phyloP scores from a whole-genome alignment of 2,797 vertebrate genomes.

The Rhodeus uyekii region DNA sequence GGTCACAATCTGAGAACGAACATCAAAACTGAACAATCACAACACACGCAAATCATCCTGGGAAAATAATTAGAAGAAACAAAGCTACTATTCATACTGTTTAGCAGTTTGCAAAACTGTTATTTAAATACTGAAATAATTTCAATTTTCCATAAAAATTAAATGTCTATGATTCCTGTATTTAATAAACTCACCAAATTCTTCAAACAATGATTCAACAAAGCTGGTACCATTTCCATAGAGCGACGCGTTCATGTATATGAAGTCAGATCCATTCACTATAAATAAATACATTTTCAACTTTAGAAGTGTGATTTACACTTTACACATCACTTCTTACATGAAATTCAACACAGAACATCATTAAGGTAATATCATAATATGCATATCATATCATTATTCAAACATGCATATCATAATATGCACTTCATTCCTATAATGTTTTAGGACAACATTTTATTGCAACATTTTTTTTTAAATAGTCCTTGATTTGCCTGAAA shows the following conservation, averaged over 20 bases:
- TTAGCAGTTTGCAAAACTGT: background rate
- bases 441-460: background rate
- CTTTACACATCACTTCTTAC: background rate
- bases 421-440: background rate
- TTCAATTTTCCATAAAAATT: too few relatives aligned
- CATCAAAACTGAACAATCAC: constrained; percentile 5
- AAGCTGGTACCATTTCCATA: constrained; percentile 96
- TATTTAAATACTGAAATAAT: background rate
- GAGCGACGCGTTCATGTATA: constrained; percentile 92
- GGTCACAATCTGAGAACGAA: constrained; percentile 85
- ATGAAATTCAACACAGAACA: background rate
- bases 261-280: constrained; percentile 87
- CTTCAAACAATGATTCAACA: constrained; percentile 96
- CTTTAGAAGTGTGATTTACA: background rate
- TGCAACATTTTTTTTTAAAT: too few relatives aligned
- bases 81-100: background rate
- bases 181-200: constrained; percentile 82
- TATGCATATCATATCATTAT: too few relatives aligned
- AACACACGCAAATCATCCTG: background rate
- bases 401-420: too few relatives aligned
- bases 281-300: constrained; percentile 51
- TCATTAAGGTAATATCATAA: background rate
- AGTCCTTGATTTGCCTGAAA: background rate
- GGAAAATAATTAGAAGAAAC: background rate
- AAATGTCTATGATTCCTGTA: background rate